These are phyloP conservation scores for Scelioninae gen. 1 DNA, from an alignment of 2,888 invertebrate species.

Conservation along the genomic window DNA sequence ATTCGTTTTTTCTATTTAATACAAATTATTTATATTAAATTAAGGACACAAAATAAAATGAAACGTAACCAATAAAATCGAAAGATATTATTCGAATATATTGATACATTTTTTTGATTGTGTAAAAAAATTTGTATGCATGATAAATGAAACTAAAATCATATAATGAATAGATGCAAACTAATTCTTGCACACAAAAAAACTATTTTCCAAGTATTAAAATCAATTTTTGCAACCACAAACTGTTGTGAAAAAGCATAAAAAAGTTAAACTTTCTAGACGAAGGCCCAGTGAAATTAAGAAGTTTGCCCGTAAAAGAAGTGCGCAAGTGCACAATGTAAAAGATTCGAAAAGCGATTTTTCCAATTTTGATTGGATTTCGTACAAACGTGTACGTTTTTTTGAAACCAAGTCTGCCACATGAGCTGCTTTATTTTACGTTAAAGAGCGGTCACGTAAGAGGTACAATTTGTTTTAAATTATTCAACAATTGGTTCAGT, in stretches of 20 bases:
- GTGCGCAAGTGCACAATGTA: conserved; percentile 2
- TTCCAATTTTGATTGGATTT: conserved; percentile 46
- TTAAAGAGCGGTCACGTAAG: conserved; percentile 32
- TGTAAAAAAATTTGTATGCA: too few species aligned
- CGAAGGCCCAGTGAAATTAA: conserved; percentile 43
- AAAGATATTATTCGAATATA: too few species aligned
- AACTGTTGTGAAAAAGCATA: background rate
- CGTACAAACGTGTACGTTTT: conserved; percentile 49
- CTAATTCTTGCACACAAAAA: too few species aligned
- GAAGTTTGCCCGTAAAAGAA: conserved; percentile 34
- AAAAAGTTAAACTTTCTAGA: background rate
- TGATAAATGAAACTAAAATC: too few species aligned
- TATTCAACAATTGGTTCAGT: conserved; percentile 45
- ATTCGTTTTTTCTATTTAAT: too few species aligned
- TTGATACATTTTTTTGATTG: too few species aligned
- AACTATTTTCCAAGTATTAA: background rate
- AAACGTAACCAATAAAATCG: too few species aligned
- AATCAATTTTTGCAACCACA: background rate
- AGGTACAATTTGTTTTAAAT: conserved; percentile 49
- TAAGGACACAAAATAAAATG: too few species aligned
- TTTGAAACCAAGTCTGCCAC: conserved; percentile 21
- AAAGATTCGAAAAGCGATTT: conserved; percentile 34
- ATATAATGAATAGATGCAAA: too few species aligned
- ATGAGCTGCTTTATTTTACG: conserved; percentile 19
- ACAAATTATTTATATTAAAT: too few species aligned